Evolutionary conservation across 2,113 vertebrate genomes (phyloP).

Genomic region (Dermatemys mawii): DNA sequence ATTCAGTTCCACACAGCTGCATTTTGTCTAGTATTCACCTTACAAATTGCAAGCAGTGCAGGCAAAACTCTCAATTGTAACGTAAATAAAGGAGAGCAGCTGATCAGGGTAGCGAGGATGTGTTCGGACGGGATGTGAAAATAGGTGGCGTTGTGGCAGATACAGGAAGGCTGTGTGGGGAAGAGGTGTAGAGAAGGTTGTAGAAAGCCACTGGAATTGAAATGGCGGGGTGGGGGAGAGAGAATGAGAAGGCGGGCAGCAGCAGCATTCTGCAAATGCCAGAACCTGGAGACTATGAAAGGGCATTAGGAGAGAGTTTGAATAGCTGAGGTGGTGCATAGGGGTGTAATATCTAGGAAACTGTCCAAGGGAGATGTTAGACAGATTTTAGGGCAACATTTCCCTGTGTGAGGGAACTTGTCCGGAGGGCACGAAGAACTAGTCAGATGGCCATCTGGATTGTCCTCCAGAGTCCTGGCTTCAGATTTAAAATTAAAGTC

Average conservation of each 20-base stretch:
- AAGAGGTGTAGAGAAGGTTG: background rate
- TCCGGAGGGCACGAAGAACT: too few species aligned
- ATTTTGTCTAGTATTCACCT: background rate
- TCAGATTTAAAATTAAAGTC: background rate
- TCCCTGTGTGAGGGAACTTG: too few species aligned
- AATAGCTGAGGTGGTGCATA: background rate
- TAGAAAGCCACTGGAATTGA: background rate
- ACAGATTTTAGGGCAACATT: background rate
- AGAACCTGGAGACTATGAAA: background rate
- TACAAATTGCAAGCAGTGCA: background rate
- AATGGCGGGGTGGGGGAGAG: background rate
- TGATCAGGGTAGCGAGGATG: background rate
- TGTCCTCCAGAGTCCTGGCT: background rate
- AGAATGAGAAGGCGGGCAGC: background rate
- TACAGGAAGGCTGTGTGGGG: background rate
- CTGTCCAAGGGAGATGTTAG: background rate
- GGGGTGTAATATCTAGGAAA: background rate
- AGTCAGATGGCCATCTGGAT: too few species aligned
- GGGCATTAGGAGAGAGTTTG: background rate
- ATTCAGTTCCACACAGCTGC: background rate
- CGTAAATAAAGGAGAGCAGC: background rate
- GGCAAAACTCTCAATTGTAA: background rate
- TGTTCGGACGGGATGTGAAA: background rate
- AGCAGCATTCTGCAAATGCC: background rate
- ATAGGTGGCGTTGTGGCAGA: background rate